Percentiles rank a stretch among this genome's conserved stretches.
These are phyloP conservation scores for Agonopterix subpropinquella DNA, from an alignment of 2,888 invertebrate species.

Conservation along the genomic window DNA sequence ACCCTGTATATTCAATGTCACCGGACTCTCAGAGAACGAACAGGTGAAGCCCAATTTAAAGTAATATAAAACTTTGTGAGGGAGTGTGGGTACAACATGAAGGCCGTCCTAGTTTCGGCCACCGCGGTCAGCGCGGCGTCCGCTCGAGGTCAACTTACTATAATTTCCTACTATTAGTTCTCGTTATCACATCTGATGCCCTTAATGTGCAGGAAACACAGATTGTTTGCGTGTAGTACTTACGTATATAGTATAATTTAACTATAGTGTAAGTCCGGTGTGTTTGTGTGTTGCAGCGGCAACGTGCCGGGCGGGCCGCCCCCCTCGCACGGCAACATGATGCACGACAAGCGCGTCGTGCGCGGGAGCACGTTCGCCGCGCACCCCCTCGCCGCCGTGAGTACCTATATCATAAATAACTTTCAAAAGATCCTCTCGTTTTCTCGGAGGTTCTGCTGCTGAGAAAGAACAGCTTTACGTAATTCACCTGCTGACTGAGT, in stretches of 20 bases:
- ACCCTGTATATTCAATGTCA: background rate
- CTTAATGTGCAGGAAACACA: too few species aligned
- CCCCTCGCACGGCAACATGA: slow-evolving; percentile 79
- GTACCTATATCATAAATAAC: slow-evolving; percentile 21
- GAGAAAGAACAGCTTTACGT: too few species aligned
- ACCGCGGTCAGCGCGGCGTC: background rate
- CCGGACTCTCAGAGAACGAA: background rate
- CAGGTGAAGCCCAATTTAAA: too few species aligned
- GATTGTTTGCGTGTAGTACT: too few species aligned
- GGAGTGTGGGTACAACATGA: background rate
- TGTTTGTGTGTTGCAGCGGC: slow-evolving; percentile 38
- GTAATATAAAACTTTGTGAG: background rate
- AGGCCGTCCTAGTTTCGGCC: background rate
- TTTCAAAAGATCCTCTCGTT: too few species aligned
- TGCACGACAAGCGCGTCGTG: slow-evolving; percentile 91
- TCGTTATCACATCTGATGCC: slow-evolving; percentile 1
- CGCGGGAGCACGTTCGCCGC: slow-evolving; percentile 87
- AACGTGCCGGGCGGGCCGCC: slow-evolving; percentile 22
- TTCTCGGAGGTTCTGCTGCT: too few species aligned
- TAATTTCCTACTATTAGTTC: slow-evolving; percentile 6
- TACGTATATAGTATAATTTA: too few species aligned
- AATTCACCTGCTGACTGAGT: too few species aligned
- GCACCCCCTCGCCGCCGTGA: slow-evolving; percentile 57
- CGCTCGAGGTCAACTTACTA: slow-evolving; percentile 20
- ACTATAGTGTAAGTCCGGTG: too few species aligned